These are phyloP conservation scores for Picus viridis DNA, from an alignment of 2,797 vertebrate genomes.

Conservation along the genomic window DNA sequence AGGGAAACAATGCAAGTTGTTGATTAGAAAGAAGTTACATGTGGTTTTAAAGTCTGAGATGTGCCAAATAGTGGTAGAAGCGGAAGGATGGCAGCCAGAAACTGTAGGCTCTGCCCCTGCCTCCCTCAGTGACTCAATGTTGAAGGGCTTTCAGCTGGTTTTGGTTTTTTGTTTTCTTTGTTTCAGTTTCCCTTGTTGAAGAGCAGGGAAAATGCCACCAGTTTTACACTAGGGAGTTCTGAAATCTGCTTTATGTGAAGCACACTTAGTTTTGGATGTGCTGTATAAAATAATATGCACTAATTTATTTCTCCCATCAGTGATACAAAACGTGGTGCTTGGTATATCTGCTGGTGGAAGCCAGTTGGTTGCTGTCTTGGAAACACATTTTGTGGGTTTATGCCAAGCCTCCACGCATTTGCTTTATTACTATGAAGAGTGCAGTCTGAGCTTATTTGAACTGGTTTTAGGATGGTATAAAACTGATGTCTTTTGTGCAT, in stretches of 20 bases:
- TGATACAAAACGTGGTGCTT: not conserved
- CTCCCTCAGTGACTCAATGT: not conserved
- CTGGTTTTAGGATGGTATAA: not conserved
- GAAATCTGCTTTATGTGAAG: not conserved
- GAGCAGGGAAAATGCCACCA: not conserved
- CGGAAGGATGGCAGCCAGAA: not conserved
- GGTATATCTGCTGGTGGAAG: not conserved
- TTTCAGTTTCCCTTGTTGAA: conserved; percentile 3
- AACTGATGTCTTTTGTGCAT: not conserved
- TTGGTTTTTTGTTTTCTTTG: not conserved
- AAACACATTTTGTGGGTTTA: not conserved
- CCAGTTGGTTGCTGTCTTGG: not conserved
- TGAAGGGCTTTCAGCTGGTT: not conserved
- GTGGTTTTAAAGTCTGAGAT: not conserved
- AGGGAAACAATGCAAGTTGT: not conserved
- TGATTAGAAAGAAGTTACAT: not conserved
- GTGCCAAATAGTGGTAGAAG: not conserved
- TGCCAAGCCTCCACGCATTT: not conserved
- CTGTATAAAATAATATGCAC: not conserved
- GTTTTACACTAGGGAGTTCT: not conserved
- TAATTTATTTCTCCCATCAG: conserved; percentile 1
- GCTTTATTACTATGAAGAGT: not conserved
- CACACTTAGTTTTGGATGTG: not conserved
- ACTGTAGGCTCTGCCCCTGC: not conserved
- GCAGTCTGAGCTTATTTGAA: not conserved